Conservation (phyloP, 2,113 vertebrate species). For the Malurus melanocephalus region DNA sequence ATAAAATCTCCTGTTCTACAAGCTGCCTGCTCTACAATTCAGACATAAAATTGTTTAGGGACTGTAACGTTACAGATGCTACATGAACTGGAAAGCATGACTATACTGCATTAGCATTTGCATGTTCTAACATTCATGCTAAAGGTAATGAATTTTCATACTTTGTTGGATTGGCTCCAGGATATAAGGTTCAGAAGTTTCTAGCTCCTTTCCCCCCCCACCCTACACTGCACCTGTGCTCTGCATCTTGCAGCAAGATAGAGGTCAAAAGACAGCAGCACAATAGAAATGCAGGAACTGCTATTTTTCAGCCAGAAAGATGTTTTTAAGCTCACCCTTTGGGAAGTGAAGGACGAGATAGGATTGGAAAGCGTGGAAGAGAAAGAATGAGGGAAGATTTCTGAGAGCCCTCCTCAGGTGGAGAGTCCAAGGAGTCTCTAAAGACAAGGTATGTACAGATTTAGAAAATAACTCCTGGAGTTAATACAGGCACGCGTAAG, state of each 20-base stretch:
- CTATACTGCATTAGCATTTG: neutral
- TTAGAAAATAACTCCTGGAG: neutral
- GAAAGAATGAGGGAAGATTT: conserved; percentile 88
- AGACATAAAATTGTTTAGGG: neutral
- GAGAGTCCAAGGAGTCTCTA: conserved; percentile 83
- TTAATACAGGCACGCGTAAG: neutral
- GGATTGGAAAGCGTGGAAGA: conserved; percentile 89
- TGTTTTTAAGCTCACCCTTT: conserved; percentile 85
- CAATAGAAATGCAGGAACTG: neutral
- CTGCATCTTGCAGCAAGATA: neutral
- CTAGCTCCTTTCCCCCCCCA: neutral
- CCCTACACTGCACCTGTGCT: neutral
- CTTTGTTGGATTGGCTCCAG: neutral
- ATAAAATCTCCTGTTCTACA: neutral
- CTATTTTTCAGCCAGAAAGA: conserved; percentile 3
- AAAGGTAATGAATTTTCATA: neutral
- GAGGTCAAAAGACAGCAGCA: neutral
- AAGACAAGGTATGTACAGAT: conserved; percentile 66
- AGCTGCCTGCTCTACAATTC: neutral
- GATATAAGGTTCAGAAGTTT: neutral
- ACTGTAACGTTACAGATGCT: neutral
- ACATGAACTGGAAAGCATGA: neutral
- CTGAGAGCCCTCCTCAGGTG: conserved; percentile 83
- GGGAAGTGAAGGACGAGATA: conserved; percentile 85
- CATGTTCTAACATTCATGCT: neutral